Conservation (phyloP, 92 coral and sea anemone genomes). For the Porites evermanni region DNA sequence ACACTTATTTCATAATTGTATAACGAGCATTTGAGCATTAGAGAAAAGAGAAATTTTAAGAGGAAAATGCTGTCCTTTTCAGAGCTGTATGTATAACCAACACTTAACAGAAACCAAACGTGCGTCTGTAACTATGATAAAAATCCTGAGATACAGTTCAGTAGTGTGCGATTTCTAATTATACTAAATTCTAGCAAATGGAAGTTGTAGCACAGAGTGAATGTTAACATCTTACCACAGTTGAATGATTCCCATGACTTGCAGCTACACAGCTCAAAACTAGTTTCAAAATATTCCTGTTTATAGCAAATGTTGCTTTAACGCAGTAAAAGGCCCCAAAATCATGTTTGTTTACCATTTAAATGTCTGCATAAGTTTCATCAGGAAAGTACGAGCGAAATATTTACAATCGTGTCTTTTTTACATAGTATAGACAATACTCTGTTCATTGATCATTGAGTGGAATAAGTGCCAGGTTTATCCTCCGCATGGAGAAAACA, state of each 20-base stretch:
- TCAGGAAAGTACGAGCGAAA: not conserved
- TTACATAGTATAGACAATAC: not conserved
- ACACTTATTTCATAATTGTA: not conserved
- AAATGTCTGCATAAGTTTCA: not conserved
- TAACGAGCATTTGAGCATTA: not conserved
- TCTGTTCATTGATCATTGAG: not conserved
- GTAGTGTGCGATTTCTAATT: too few relatives aligned
- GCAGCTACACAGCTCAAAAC: not conserved
- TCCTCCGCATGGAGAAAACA: not conserved
- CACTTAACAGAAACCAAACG: not conserved
- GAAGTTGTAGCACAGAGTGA: not conserved
- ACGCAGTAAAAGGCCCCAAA: not conserved
- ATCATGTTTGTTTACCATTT: not conserved
- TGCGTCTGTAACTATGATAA: not conserved
- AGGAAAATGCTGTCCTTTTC: not conserved
- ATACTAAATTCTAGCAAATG: too few relatives aligned
- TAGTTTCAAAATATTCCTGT: not conserved
- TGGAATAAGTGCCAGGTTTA: not conserved
- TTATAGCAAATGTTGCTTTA: not conserved
- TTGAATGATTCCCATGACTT: not conserved
- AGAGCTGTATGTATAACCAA: not conserved
- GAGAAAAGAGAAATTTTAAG: not conserved
- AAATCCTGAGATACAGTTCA: constrained; percentile 6
- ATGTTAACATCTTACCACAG: not conserved
- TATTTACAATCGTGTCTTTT: constrained; percentile 23